Evolutionary conservation across 2,888 invertebrate species (phyloP).

Genomic region (Noctua janthe): DNA sequence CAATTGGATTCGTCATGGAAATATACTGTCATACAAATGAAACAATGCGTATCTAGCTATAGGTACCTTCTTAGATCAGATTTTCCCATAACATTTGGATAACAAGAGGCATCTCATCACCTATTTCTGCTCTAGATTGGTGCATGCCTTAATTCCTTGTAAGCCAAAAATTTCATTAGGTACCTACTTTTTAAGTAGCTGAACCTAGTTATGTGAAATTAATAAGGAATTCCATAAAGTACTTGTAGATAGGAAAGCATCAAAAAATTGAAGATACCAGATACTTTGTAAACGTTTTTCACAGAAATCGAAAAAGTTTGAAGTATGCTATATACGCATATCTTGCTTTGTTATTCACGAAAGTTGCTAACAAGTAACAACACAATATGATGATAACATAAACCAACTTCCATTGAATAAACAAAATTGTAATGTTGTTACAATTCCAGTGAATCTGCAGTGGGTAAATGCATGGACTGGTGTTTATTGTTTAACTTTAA

Average conservation of each 20-base stretch:
- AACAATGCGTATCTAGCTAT: slow-evolving; percentile 10
- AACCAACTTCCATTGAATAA: neutral
- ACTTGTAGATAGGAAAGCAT: neutral
- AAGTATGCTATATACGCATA: neutral
- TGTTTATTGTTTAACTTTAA: slow-evolving; percentile 25
- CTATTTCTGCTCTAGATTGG: neutral
- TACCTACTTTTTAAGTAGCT: neutral
- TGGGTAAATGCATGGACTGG: slow-evolving; percentile 1
- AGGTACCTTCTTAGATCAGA: neutral
- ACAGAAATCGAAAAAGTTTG: neutral
- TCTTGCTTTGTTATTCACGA: neutral
- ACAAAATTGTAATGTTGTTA: slow-evolving; percentile 23
- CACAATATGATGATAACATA: slow-evolving; percentile 5
- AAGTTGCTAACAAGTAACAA: neutral
- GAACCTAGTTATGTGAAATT: neutral
- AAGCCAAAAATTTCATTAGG: too few species aligned
- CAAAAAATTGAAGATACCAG: neutral
- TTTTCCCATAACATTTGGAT: slow-evolving; percentile 10
- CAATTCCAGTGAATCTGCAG: slow-evolving; percentile 18
- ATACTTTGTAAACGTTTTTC: neutral
- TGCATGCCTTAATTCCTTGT: neutral
- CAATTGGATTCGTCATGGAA: slow-evolving; percentile 6
- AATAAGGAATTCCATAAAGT: neutral
- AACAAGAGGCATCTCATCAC: neutral
- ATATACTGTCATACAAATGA: neutral